Conservation (phyloP, 2,797 vertebrate species). For the Catostomus latipinnis region DNA sequence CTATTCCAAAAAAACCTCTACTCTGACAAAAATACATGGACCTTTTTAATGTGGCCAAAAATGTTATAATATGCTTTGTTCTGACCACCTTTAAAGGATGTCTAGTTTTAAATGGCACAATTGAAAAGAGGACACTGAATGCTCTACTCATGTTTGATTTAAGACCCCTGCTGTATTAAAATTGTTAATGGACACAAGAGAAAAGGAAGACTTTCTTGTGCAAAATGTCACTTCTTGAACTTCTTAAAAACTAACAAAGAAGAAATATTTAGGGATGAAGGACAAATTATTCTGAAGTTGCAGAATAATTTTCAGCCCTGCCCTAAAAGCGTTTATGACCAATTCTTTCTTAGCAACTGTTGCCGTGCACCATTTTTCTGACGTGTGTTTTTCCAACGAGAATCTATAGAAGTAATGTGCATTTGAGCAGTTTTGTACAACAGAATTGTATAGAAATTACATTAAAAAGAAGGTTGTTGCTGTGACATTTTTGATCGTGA, state of each 20-base stretch:
- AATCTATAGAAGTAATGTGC: too few relatives aligned
- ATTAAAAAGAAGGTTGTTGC: too few relatives aligned
- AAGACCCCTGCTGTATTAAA: too few relatives aligned
- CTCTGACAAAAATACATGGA: background rate
- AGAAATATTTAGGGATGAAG: background rate
- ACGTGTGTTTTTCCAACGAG: too few relatives aligned
- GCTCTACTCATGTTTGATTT: background rate
- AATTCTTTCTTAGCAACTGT: too few relatives aligned
- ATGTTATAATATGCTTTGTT: background rate
- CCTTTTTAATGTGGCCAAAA: background rate
- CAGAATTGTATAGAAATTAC: too few relatives aligned
- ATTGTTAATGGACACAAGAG: background rate
- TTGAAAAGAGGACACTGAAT: background rate
- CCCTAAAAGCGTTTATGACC: too few relatives aligned
- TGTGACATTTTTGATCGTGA: too few relatives aligned
- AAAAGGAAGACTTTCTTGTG: background rate
- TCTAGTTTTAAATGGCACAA: background rate
- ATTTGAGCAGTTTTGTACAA: too few relatives aligned
- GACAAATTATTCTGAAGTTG: background rate
- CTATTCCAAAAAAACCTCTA: conserved; percentile 15
- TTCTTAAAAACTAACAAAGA: background rate
- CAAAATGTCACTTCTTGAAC: background rate
- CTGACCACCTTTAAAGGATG: background rate
- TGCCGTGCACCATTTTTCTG: too few relatives aligned
- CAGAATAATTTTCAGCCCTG: background rate